A percentile compares a stretch with the other conserved stretches of the same genome.
Evolutionary conservation across 2,797 vertebrate genomes (phyloP).

Genomic region (Melanotaenia nigrans): DNA sequence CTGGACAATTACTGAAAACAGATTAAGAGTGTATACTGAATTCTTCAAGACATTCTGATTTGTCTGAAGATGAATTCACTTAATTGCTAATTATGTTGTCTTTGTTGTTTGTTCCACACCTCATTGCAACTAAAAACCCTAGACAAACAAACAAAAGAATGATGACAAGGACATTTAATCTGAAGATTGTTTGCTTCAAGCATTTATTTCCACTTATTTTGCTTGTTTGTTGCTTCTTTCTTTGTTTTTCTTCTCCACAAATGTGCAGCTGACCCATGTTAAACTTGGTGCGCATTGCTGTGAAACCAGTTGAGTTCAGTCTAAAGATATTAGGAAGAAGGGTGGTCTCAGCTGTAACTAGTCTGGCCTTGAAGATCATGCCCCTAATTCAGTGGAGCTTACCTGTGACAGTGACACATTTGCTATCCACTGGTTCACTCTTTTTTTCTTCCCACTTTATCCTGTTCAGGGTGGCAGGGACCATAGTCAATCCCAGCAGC

Average conservation of each 20-base stretch:
- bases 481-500: too few species aligned
- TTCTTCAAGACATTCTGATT: constrained; percentile 1
- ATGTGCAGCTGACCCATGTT: not conserved
- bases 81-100: not conserved
- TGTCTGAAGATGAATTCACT: not conserved
- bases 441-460: too few species aligned
- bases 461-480: too few species aligned
- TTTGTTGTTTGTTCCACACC: not conserved
- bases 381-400: too few species aligned
- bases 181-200: not conserved
- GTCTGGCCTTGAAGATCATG: too few species aligned
- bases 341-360: too few species aligned
- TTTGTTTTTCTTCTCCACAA: not conserved
- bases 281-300: not conserved
- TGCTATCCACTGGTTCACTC: too few species aligned
- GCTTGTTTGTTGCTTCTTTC: not conserved
- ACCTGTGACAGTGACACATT: too few species aligned
- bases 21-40: not conserved
- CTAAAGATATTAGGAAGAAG: too few species aligned
- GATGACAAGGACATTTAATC: not conserved
- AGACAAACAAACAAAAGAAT: not conserved
- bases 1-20: constrained; percentile 11
- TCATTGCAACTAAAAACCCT: not conserved
- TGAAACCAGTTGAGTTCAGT: too few species aligned
- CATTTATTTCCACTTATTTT: not conserved